Percentiles rank a stretch among this genome's conserved stretches.
Evolutionary conservation across 2,888 invertebrate species (phyloP).

Genomic region (Aphelenchoides bicaudatus): DNA sequence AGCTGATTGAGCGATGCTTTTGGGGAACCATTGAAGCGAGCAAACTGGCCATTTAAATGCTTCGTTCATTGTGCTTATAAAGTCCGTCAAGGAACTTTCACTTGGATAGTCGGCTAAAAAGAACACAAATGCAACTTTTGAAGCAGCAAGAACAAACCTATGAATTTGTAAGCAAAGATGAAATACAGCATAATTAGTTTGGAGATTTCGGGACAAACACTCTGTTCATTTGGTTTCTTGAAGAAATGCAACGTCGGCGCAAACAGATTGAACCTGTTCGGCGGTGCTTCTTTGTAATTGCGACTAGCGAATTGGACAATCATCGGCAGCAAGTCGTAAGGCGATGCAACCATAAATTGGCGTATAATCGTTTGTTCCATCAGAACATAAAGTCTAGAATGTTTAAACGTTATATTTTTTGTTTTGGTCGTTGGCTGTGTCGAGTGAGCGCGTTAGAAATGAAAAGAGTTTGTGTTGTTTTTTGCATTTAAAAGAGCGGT

Average conservation of each 20-base stretch:
- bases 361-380: conserved; percentile 26
- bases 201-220: conserved; percentile 41
- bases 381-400: conserved; percentile 17
- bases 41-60: conserved; percentile 19
- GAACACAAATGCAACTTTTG: not conserved
- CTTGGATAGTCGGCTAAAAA: conserved; percentile 21
- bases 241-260: not conserved
- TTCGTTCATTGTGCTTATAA: conserved; percentile 14
- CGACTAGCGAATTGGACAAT: not conserved
- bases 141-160: conserved; percentile 23
- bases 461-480: no score
- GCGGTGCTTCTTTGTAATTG: not conserved
- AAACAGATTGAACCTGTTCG: not conserved
- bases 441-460: no score
- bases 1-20: not conserved
- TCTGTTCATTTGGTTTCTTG: conserved; percentile 17
- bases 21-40: conserved; percentile 20
- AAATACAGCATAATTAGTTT: conserved; percentile 36
- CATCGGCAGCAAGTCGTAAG: conserved; percentile 18
- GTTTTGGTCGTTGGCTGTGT: no score
- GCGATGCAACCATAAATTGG: conserved; percentile 24
- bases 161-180: conserved; percentile 38
- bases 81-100: conserved; percentile 12
- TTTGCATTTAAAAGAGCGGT: no score
- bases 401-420: no score